phyloP scores from a whole-genome alignment of 2,888 invertebrate genomes.

The Sinotaia quadrata region DNA sequence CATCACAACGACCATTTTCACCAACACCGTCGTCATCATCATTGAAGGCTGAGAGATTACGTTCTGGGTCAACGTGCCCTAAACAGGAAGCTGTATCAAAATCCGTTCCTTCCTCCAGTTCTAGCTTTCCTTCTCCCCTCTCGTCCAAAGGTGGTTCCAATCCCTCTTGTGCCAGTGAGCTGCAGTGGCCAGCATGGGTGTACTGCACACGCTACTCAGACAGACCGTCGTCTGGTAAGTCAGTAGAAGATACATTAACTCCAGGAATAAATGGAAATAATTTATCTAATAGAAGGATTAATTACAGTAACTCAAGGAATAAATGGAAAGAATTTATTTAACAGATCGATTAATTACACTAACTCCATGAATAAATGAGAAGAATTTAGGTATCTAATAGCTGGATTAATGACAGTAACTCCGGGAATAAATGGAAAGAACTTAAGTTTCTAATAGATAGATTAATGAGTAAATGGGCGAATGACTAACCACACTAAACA shows the following conservation, averaged over 20 bases:
- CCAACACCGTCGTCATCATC: slow-evolving; percentile 20
- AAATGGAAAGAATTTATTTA: too few relatives aligned
- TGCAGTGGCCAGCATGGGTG: slow-evolving; percentile 89
- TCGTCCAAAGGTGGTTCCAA: neutral
- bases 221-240: slow-evolving; percentile 75
- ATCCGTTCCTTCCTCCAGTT: neutral
- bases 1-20: slow-evolving; percentile 1
- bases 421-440: too few relatives aligned
- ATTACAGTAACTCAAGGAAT: too few relatives aligned
- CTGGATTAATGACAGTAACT: too few relatives aligned
- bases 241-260: neutral
- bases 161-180: neutral
- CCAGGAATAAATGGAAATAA: too few relatives aligned
- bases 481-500: too few relatives aligned
- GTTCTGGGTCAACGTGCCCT: neutral
- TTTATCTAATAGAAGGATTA: neutral
- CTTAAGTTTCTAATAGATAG: too few relatives aligned
- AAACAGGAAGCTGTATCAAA: neutral
- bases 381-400: too few relatives aligned
- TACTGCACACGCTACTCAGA: slow-evolving; percentile 91
- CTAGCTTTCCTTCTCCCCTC: too few relatives aligned
- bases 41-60: neutral
- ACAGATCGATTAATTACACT: too few relatives aligned
- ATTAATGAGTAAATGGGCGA: too few relatives aligned
- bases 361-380: too few relatives aligned